Evolutionary conservation across 2,888 invertebrate genomes (phyloP), one percentile per base, ranked within the genome.

Genomic region (Dicycla oo): DNA sequence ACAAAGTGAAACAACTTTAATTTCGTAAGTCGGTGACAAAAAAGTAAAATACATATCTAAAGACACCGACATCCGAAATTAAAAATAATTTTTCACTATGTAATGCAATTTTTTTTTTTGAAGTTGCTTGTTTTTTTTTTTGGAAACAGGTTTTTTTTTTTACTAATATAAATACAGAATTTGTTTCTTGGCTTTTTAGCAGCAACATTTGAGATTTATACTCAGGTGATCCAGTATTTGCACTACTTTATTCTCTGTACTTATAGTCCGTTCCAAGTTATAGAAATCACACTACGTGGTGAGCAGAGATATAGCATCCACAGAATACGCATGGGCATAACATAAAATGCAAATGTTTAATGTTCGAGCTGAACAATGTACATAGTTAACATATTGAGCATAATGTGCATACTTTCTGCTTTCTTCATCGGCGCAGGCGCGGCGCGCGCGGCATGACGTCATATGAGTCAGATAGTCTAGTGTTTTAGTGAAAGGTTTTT

Each of bases 331-430:
- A 66, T 73, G 78, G 78, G 69, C 54, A 81, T 67, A 81, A 82
- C 53, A 78, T 60, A 23, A 64, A 78, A 81, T 82, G 82, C 71
- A 67, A 82, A 81, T 78, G 56, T 49, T 34, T 51, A 49, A 60
- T 53, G 34, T 63, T 23, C 57, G 34, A 60, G 70, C 66, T 69
- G 60, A 67, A 82, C 71, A 78, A 82, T 82, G 75, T 75, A 10
- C 51, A 49, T 81, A 64, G 18, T 77, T 80, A 81, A 80, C 82
- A 84, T 75, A 75, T 75, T 57, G 74, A 75, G 67, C 61, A 60
- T 73, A 70, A 64, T 78, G 77, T 69, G 68, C 80, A 81, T 76
- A 74, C 83, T 85, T 85, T 85, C 84, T 85, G 84, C 85, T 85
- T 85, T 85, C 84, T 85, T 85, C 62, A 72, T 75, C 69, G 49